Conservation (phyloP, 2,888 invertebrate species). For the Aquatica leii region DNA sequence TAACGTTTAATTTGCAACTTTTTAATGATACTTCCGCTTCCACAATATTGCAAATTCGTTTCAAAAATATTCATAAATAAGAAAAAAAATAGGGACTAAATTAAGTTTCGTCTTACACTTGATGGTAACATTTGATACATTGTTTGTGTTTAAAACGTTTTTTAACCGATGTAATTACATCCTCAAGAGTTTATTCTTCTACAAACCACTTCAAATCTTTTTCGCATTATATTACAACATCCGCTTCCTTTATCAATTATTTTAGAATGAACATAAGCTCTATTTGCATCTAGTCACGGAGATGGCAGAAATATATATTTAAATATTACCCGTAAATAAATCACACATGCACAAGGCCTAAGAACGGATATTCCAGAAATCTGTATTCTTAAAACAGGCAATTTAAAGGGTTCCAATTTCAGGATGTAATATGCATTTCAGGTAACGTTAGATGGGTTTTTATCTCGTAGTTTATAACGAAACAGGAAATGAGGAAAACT, state of each 20-base stretch:
- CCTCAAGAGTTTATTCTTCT: background rate
- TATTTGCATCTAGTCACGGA: conserved; percentile 7
- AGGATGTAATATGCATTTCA: conserved; percentile 8
- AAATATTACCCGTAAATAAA: background rate
- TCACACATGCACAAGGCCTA: background rate
- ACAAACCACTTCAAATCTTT: conserved; percentile 10
- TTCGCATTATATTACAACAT: conserved; percentile 9
- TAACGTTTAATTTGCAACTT: no score
- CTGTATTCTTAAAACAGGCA: background rate
- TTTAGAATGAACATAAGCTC: conserved; percentile 8
- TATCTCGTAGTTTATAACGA: background rate
- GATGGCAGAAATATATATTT: conserved; percentile 8
- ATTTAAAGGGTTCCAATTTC: conserved; percentile 9
- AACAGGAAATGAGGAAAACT: conserved; percentile 12
- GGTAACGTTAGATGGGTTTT: conserved; percentile 3
- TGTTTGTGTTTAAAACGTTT: background rate
- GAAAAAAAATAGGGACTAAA: no score
- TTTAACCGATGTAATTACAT: conserved; percentile 13
- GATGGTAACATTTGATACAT: conserved; percentile 10
- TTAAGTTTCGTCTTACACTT: background rate
- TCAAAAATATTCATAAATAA: no score
- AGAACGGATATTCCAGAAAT: background rate
- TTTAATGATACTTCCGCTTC: no score
- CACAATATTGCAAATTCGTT: no score
- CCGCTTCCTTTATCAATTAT: conserved; percentile 14